Base-by-base conservation (phyloP, 2,113 vertebrate species). In the Daubentonia madagascariensis region DNA sequence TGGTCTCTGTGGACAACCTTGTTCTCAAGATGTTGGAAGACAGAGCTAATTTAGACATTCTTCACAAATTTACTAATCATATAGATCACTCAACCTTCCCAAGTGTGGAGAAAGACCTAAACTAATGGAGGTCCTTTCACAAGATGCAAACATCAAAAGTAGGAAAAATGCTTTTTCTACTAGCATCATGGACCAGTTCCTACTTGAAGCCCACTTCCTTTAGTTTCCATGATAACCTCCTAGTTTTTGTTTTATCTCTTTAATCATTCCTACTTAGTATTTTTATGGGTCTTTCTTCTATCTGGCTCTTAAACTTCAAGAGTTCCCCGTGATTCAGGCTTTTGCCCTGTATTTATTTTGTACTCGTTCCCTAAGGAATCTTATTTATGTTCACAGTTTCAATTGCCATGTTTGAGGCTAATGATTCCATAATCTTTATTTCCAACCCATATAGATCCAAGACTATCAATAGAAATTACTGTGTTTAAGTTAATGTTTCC, bases 31-130 rank as follows among this genome's bases (percentile, higher is more conserved):
- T 20, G 5, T 63, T 83, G 61, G 28, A 91, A 12, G 35, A 93
- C 57, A 93, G 35, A 85, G 25, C 65, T 61, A 84, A 88, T 75
- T 80, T 61, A 96, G 14, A 97, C 43, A 73, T 88, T 95, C n/a
- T 88, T 91, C 43, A 89, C 45, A 96, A 61, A 73, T 84, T 68
- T 40, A 78, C 35, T 85, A 48, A 45, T 85, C 59, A 52, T 57
- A 6, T 28, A 83, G 85, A 12, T 92, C 30, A 90, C 3, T 72
- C 20, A 10, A 10, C 85, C 35, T 88, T 32, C 28, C 5, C 30
- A 61, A 63, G 30, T 45, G 1, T 20, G 93, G 35, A 94, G 50
- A 91, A 93, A 94, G 63, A 70, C 40, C 40, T 45, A 0, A 75
- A 78, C 17, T 72, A 79, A 45, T 10, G 75, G 28, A 84, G 54